Evolutionary conservation across 2,888 invertebrate species (phyloP).

Genomic region (Drosophila stalkeri): DNA sequence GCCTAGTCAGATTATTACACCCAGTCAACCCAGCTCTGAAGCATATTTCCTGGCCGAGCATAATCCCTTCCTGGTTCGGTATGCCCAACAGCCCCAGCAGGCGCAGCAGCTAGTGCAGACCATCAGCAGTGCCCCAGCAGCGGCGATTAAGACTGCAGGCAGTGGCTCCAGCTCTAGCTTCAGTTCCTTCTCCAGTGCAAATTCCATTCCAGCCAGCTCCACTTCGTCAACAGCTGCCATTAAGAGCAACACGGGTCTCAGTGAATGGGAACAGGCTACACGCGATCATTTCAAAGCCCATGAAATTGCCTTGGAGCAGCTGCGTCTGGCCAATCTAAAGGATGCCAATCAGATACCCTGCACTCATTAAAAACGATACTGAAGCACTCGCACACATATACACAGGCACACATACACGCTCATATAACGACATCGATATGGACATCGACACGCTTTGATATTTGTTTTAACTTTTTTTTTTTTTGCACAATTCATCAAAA

Average conservation of each 20-base stretch:
- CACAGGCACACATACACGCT: background rate
- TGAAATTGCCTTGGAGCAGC: conserved; percentile 81
- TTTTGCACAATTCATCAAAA: conserved; percentile 61
- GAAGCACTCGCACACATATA: background rate
- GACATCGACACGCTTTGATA: conserved; percentile 13
- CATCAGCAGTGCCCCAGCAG: background rate
- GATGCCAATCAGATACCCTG: conserved; percentile 53
- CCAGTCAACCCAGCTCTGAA: conserved; percentile 2
- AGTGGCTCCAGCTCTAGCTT: background rate
- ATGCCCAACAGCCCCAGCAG: conserved; percentile 28
- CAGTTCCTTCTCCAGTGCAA: background rate
- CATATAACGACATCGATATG: background rate
- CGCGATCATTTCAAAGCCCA: conserved; percentile 83
- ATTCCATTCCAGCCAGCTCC: background rate
- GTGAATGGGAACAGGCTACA: conserved; percentile 76
- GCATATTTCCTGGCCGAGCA: conserved; percentile 31
- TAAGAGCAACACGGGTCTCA: conserved; percentile 20
- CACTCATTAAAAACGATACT: conserved; percentile 19
- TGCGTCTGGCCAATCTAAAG: conserved; percentile 76
- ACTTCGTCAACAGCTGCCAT: background rate
- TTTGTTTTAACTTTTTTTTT: conserved; percentile 45
- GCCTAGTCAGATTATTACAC: conserved; percentile 4
- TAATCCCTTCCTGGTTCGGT: conserved; percentile 70
- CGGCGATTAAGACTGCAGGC: background rate
- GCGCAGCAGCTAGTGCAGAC: conserved; percentile 13